Evolutionary conservation across 2,113 vertebrate genomes (phyloP), one percentile per base, ranked within the genome.

Genomic region (Cinclus mexicanus): DNA sequence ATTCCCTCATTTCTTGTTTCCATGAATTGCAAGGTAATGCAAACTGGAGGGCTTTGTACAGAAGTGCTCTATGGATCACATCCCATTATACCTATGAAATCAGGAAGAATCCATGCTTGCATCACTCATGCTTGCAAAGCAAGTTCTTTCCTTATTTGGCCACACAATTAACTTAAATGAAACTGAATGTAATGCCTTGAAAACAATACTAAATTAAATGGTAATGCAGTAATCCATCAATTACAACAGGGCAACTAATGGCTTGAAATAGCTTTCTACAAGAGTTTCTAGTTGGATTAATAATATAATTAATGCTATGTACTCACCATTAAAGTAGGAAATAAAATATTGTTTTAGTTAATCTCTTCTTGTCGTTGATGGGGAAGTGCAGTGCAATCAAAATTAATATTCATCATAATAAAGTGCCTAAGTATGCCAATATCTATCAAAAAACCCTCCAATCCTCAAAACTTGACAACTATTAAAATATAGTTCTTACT

Each of bases 151-250:
- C 95, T 96, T 98, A 97, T 97, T 98, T 97, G 95, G 94, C 75
- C 97, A 61, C 29, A 96, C 90, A 98, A 97, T 98, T 97, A 98
- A 91, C 86, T 96, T 89, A 94, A 98, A 97, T 95, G 94, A 97
- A 97, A 96, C 84, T 26, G 59, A 96, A 89, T 96, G 89, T 80
- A 97, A 94, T 96, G 93, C 91, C 95, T 97, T 96, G 97, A 97
- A 98, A 98, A 98, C 94, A 98, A 98, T 98, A 97, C 89, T 95
- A 97, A 98, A 98, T 98, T 97, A 98, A 98, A 98, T 95, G 92
- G 87, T 97, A 98, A 98, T 97, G 95, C 87, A 95, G 82, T 97
- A 97, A 98, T 98, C 97, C 96, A 97, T 98, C 97, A 98, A 95
- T 98, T 98, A 97, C 91, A 95, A 50, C 24, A 2, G 63, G 65